A percentile compares a stretch with the other conserved stretches of the same genome.
Evolutionary conservation across 2,797 vertebrate species (phyloP).

Genomic region (Arnoldichthys spilopterus): DNA sequence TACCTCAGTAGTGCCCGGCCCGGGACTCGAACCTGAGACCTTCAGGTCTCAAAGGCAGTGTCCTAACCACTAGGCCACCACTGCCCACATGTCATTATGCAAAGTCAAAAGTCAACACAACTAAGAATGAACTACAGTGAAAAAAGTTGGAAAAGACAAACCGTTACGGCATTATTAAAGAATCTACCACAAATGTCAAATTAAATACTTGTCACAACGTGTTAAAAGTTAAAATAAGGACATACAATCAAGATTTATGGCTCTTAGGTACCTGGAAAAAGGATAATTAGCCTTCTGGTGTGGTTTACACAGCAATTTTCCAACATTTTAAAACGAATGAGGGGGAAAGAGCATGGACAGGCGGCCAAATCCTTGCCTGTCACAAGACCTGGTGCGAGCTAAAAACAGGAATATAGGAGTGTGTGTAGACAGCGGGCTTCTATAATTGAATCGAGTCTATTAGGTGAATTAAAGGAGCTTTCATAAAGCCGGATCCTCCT

Average conservation of each 20-base stretch:
- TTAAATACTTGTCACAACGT: slow-evolving; percentile 8
- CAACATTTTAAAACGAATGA: slow-evolving; percentile 6
- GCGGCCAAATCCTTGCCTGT: slow-evolving; percentile 33
- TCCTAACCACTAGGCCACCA: too few relatives aligned
- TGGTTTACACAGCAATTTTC: slow-evolving; percentile 50
- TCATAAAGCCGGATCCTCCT: slow-evolving; percentile 65
- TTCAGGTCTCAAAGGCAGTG: too few relatives aligned
- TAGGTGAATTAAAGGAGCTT: slow-evolving; percentile 57
- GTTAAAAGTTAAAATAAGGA: background rate
- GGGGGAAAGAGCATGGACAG: background rate
- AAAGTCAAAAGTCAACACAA: background rate
- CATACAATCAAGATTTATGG: background rate
- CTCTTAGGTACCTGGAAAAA: slow-evolving; percentile 29
- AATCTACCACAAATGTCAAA: background rate
- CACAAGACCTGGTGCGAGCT: slow-evolving; percentile 14
- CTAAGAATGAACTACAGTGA: background rate
- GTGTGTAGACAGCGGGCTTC: background rate
- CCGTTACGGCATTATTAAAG: background rate
- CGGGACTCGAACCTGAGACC: too few relatives aligned
- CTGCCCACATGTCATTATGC: too few relatives aligned
- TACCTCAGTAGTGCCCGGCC: too few relatives aligned
- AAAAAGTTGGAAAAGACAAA: background rate
- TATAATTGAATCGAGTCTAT: slow-evolving; percentile 48
- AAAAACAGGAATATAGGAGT: slow-evolving; percentile 37
- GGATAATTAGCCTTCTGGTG: slow-evolving; percentile 16